A percentile compares a stretch with the other conserved stretches of the same genome.
phyloP scores from a whole-genome alignment of 2,113 vertebrate species.

The Poeciliopsis retropinna region DNA sequence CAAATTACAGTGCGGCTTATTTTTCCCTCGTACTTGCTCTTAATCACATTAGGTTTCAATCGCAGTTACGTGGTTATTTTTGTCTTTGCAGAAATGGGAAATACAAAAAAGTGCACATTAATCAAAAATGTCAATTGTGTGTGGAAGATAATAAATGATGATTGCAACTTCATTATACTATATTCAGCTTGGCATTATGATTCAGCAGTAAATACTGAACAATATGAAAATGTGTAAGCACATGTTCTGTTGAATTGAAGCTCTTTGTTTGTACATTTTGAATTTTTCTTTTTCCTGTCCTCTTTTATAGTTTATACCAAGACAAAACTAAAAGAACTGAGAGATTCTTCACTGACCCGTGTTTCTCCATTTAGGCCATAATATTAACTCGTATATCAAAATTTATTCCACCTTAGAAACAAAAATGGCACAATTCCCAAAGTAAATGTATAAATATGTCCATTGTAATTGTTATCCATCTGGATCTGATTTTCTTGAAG shows the following conservation, averaged over 20 bases:
- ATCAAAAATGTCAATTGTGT: slow-evolving; percentile 16
- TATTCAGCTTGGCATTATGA: slow-evolving; percentile 36
- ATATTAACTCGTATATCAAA: neutral
- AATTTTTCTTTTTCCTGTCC: slow-evolving; percentile 21
- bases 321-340: slow-evolving; percentile 34
- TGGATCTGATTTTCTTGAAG: neutral
- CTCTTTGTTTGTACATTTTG: slow-evolving; percentile 21
- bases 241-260: neutral
- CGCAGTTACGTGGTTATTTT: neutral
- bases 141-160: slow-evolving; percentile 38
- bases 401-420: neutral
- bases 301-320: slow-evolving; percentile 2
- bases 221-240: neutral
- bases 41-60: neutral
- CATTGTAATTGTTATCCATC: neutral
- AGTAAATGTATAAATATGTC: neutral
- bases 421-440: too few species aligned
- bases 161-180: slow-evolving; percentile 51
- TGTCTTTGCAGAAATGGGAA: slow-evolving; percentile 4
- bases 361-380: slow-evolving; percentile 1
- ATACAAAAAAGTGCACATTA: neutral
- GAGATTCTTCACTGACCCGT: slow-evolving; percentile 18
- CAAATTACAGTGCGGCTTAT: neutral
- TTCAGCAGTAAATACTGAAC: slow-evolving; percentile 23
- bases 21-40: neutral